Base-by-base conservation (phyloP, 2,797 vertebrate genomes). In the Gallinago stenura region DNA sequence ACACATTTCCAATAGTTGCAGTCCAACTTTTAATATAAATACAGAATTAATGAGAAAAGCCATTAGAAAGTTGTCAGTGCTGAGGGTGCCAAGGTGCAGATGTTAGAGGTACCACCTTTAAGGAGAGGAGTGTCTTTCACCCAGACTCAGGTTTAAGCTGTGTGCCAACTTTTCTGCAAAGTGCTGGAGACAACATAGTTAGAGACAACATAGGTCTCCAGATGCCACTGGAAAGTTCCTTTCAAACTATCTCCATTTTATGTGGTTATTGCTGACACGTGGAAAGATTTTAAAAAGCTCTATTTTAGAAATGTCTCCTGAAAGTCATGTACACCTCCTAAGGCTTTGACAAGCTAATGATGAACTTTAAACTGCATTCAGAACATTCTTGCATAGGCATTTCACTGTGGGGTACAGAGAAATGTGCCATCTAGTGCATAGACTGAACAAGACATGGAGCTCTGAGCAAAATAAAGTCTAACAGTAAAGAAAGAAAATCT, bases 11-110 rank as follows among this genome's bases (percentile, higher is more conserved):
- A 82, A 50, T 11, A 37, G 20, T 9, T 60, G 31, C 24, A 61
- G 19, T 24, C 8, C 22, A 75, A 80, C 15, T 82, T 93, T 83
- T 62, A 83, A 88, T 88, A 58, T 60, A 70, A 90, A 94, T 69
- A 48, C 4, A 57, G 8, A 10, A 56, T 21, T 95, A 69, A 85
- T 30, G 7, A 60, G 43, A 86, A 72, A 83, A 39, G 9, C 6
- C 16, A 31, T 85, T 48, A 62, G 14, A 13, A 3, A 53, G 11
- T 7, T 75, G 10, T 12, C 4, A 4, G 12, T 75, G 31, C 35
- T 75, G 39, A 68, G 16, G 35, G 5, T 72, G 24, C n/a, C 37
- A 60, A 50, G 10, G 8, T 54, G 46, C 12, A 65, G 43, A 45
- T 33, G n/a, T 41, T 26, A 72, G 62, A 86, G 17, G 33, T 19